A percentile compares a stretch with the other conserved stretches of the same genome.
Conservation (phyloP, 2,797 vertebrate species). For the Remorina albescens region DNA sequence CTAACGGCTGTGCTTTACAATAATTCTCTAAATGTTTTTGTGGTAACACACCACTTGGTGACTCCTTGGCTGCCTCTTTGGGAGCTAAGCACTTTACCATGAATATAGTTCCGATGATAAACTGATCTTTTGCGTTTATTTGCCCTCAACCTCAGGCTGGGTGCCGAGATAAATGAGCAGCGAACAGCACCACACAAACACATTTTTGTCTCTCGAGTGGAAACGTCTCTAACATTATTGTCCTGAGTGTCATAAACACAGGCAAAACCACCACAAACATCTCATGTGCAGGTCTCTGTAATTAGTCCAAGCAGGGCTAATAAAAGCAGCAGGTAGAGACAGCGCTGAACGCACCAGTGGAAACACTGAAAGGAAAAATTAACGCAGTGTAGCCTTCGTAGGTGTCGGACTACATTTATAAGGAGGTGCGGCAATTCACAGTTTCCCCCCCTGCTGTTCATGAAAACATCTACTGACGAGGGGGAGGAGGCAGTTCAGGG, state of each 20-base stretch:
- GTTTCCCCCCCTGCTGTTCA: conserved; percentile 35
- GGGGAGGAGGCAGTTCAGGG: neutral
- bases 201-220: neutral
- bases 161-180: neutral
- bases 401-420: conserved; percentile 23
- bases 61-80: no score
- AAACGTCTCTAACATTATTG: neutral
- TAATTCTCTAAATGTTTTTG: no score
- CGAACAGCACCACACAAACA: neutral
- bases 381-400: conserved; percentile 17
- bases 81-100: no score
- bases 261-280: conserved; percentile 26
- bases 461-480: conserved; percentile 36
- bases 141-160: neutral
- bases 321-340: conserved; percentile 35
- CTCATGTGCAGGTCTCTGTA: conserved; percentile 38
- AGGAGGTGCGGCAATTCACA: conserved; percentile 8
- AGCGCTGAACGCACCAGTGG: conserved; percentile 19
- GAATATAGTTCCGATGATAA: no score
- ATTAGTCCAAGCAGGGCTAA: conserved; percentile 13
- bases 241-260: neutral
- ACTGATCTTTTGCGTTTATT: neutral
- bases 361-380: conserved; percentile 10
- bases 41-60: no score
- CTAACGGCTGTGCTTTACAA: neutral